Conservation (phyloP, 2,797 vertebrate species). For the Oceanodroma leucorhoa region DNA sequence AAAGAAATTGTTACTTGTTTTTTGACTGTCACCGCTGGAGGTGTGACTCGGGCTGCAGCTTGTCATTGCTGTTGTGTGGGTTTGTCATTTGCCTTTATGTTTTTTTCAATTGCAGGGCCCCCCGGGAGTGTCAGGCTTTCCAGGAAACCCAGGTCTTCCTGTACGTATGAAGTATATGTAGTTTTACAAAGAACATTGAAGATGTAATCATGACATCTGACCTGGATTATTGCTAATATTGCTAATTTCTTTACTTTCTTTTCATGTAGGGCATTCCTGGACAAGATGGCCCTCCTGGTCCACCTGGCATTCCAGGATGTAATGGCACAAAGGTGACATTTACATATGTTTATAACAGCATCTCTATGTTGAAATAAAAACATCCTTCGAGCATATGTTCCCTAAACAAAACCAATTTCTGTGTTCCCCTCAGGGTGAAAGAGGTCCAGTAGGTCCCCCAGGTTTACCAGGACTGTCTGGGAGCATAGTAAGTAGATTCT, state of each 20-base stretch:
- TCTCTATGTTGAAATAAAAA: background rate
- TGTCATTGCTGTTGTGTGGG: background rate
- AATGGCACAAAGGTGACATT: constrained; percentile 93
- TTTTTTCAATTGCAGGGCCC: constrained; percentile 81
- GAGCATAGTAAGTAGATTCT: constrained; percentile 81
- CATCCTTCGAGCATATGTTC: background rate
- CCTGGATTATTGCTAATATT: background rate
- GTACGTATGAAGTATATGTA: constrained; percentile 75
- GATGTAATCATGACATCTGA: background rate
- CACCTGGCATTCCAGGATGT: constrained; percentile 92
- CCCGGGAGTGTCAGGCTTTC: constrained; percentile 86
- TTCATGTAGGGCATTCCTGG: constrained; percentile 89
- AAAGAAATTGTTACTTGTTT: background rate
- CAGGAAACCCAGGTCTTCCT: constrained; percentile 93
- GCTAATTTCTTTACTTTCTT: background rate
- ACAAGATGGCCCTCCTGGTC: constrained; percentile 90
- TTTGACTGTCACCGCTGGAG: background rate
- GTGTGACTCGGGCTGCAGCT: background rate
- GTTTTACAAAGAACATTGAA: background rate
- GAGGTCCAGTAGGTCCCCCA: constrained; percentile 82
- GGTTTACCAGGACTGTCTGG: constrained; percentile 85
- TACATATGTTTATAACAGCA: background rate
- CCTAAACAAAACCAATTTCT: background rate
- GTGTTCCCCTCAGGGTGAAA: constrained; percentile 83
- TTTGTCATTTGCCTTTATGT: background rate